A percentile compares a stretch with the other conserved stretches of the same genome.
Conservation (phyloP, 37 sponge, comb jelly and placozoan species). For the Bolinopsis microptera region DNA sequence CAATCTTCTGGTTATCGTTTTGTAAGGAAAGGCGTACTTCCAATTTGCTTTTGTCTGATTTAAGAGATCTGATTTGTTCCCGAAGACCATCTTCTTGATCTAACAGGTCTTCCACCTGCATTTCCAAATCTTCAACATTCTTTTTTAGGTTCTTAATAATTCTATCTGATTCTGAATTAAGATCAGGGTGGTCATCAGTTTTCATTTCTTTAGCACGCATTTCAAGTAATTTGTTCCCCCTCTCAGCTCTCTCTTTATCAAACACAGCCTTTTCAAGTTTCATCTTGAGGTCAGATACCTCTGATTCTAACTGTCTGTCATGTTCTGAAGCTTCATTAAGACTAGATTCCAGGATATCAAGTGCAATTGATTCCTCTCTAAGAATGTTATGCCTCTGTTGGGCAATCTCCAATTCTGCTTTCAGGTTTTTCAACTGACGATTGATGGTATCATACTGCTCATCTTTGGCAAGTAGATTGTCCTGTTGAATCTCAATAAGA, state of each 20-base stretch:
- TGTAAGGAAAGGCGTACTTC: background rate
- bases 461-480: constrained; percentile 49
- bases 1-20: background rate
- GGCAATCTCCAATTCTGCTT: constrained; percentile 41
- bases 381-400: constrained; percentile 26
- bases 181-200: background rate
- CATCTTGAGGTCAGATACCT: background rate
- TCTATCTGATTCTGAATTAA: background rate
- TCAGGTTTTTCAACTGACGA: constrained; percentile 33
- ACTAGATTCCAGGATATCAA: background rate
- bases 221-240: background rate
- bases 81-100: constrained; percentile 14
- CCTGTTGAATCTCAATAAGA: constrained; percentile 46
- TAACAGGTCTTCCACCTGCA: background rate
- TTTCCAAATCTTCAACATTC: constrained; percentile 4
- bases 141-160: background rate
- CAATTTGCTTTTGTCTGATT: background rate
- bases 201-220: background rate
- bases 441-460: background rate
- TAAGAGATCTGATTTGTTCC: background rate
- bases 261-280: constrained; percentile 7
- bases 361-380: constrained; percentile 38
- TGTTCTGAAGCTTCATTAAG: constrained; percentile 34
- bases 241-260: constrained; percentile 40
- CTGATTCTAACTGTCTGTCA: background rate